Base-by-base conservation (phyloP, 2,797 vertebrate genomes). In the Lithobates sylvaticus region DNA sequence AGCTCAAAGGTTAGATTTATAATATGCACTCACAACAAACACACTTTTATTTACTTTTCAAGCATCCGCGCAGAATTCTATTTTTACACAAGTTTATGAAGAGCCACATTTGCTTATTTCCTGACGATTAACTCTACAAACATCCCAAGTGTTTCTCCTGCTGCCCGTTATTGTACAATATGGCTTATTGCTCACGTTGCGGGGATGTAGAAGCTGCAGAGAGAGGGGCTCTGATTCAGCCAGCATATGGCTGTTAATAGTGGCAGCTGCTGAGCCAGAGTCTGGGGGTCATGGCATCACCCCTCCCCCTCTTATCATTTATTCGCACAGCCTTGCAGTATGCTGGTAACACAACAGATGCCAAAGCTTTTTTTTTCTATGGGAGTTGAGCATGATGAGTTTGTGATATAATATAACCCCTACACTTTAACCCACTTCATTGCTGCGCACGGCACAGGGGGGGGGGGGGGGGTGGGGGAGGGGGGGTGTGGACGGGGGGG, bases 161-260 rank as follows among this genome's bases (percentile, higher is more conserved):
- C 50, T 18, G 12, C 50, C 13, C 84, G 36, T 83, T 44, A 34
- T 75, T 0, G 0, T 50, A 69, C 81, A 54, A 54, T 54, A 54
- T 54, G 50, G 50, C 50, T 54, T 54, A 18, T 54, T 54, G 50
- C 50, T 54, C 13, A 1, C 50, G 15, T 54, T 54, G 50, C 70
- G 5, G 12, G 84, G 88, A 70, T 79, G 65, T 85, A 54, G 50
- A 54, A 54, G 50, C 50, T 54, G 50, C 15, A 18, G 50, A 54
- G 50, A 54, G 50, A 54, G 50, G 50, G 50, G 50, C 50, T 54
- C 50, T 16, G 50, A 54, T 54, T 15, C 50, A 87, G 76, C 83
- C 86, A 89, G 86, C 90, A 90, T 89, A 91, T 92, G 89, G 88
- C 88, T 88, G 89, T 74, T 81, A 77, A 90, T 89, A 87, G 85